phyloP scores from a whole-genome alignment of 2,113 vertebrate genomes.

The Dryoscopus gambensis region DNA sequence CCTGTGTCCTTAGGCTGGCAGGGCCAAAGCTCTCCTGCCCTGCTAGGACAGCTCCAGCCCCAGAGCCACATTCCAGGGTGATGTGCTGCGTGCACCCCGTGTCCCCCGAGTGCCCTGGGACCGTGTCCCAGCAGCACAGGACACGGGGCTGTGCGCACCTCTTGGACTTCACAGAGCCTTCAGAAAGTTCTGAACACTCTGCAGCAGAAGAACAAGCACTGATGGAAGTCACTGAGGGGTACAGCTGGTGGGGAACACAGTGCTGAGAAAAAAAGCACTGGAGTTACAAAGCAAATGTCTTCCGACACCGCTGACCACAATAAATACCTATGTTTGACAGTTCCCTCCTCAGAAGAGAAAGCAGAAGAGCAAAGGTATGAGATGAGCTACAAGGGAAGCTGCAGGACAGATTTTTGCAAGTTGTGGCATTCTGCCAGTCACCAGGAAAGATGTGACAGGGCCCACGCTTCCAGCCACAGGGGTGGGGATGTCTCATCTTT shows the following conservation, averaged over 20 bases:
- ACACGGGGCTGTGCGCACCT: accelerated
- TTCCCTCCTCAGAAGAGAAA: neutral
- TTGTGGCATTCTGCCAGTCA: neutral
- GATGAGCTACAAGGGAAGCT: neutral
- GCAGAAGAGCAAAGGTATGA: neutral
- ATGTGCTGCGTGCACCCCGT: accelerated
- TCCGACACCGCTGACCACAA: neutral
- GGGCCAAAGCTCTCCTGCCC: neutral
- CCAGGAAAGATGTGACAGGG: neutral
- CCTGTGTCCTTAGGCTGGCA: neutral
- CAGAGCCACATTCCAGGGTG: neutral
- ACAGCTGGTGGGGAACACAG: neutral
- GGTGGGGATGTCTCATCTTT: neutral
- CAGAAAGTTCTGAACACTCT: neutral
- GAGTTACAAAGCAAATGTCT: neutral
- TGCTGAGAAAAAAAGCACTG: neutral
- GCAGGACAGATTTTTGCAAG: neutral
- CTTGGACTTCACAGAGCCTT: neutral
- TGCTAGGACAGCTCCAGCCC: neutral
- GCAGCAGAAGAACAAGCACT: neutral
- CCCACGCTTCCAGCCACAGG: neutral
- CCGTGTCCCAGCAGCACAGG: neutral
- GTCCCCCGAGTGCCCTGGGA: neutral
- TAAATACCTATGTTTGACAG: neutral
- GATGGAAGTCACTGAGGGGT: neutral